A percentile compares a stretch with the other conserved stretches of the same genome.
These are phyloP conservation scores for Oncorhynchus tshawytscha DNA, from an alignment of 2,113 vertebrate species.

Conservation along the genomic window DNA sequence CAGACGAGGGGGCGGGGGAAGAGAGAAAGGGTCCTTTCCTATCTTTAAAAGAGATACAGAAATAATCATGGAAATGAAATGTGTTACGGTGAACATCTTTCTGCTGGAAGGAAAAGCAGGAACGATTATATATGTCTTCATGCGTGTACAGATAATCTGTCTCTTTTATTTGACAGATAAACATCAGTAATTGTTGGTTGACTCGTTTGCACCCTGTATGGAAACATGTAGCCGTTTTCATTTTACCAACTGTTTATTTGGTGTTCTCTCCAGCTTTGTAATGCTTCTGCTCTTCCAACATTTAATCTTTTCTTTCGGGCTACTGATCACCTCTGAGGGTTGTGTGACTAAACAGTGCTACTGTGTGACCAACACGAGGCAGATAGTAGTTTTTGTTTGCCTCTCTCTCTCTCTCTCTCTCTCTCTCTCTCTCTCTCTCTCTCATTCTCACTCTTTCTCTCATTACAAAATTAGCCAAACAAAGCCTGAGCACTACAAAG, in stretches of 20 bases:
- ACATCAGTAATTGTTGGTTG: constrained; percentile 67
- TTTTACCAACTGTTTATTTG: not conserved
- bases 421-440: not conserved
- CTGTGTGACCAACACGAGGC: not conserved
- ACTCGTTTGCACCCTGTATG: constrained; percentile 31
- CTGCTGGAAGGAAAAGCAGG: constrained; percentile 43
- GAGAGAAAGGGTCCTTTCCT: constrained; percentile 33
- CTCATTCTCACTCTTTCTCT: too few species aligned
- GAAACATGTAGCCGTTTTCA: not conserved
- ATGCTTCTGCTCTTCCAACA: constrained; percentile 50
- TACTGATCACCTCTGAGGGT: not conserved
- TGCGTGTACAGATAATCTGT: constrained; percentile 58
- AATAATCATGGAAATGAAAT: constrained; percentile 68
- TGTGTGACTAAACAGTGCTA: not conserved
- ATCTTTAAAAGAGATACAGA: constrained; percentile 56
- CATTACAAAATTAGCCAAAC: too few species aligned
- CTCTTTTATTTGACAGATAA: constrained; percentile 71
- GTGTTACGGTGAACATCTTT: constrained; percentile 48
- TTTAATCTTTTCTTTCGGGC: not conserved
- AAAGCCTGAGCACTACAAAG: too few species aligned
- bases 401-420: constrained; percentile 22
- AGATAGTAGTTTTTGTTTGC: not conserved
- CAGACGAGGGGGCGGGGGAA: constrained; percentile 33
- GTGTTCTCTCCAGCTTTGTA: constrained; percentile 10
- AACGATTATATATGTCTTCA: constrained; percentile 62